Base-by-base conservation (phyloP, 2,888 invertebrate genomes). In the Cecidostiba fungosa region DNA sequence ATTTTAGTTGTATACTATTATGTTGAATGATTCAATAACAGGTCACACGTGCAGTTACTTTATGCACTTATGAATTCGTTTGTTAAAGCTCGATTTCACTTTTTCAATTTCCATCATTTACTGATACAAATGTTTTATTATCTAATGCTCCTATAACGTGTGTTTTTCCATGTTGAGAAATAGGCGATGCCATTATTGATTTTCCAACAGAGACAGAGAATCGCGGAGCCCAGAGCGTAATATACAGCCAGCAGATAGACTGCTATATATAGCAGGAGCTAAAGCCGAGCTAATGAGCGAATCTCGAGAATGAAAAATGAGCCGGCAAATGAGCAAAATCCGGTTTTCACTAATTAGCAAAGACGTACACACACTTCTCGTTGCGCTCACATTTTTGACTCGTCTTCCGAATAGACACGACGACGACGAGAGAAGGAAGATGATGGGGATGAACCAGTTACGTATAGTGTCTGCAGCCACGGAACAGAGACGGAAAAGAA, bases 311-410 rank as follows among this genome's bases (percentile, higher is more conserved):
- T 82, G 85, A 85, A 85, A 85, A 82, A 85, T 73, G 88, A 87
- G 87, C 88, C 86, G 83, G 87, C 88, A 90, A 90, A 91, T 90
- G 90, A 90, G 82, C 73, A 88, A 90, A 90, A 90, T 90, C 88
- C 89, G 89, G 87, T 90, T 87, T 89, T 88, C 89, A 88, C 89
- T 90, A 90, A 91, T 91, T 90, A 91, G 87, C 89, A 89, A 87
- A 88, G 88, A 86, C 81, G 29, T 47, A 70, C 26, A 36, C n/a
- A 70, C 32, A 54, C 36, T 26, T 72, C n/a, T 73, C 66, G 36
- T 47, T 39, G 47, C 62, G 36, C 59, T 26, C n/a, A 43, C 36
- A 16, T 50, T 69, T 76, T 43, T 54, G 19, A 16, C 19, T 59
- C 39, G 16, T 72, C 59, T 73, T 72, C 10, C 81, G 26, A 59